A percentile compares a stretch with the other conserved stretches of the same genome.
These are phyloP conservation scores for Anguilla rostrata DNA, from an alignment of 2,113 vertebrate genomes.

Conservation along the genomic window DNA sequence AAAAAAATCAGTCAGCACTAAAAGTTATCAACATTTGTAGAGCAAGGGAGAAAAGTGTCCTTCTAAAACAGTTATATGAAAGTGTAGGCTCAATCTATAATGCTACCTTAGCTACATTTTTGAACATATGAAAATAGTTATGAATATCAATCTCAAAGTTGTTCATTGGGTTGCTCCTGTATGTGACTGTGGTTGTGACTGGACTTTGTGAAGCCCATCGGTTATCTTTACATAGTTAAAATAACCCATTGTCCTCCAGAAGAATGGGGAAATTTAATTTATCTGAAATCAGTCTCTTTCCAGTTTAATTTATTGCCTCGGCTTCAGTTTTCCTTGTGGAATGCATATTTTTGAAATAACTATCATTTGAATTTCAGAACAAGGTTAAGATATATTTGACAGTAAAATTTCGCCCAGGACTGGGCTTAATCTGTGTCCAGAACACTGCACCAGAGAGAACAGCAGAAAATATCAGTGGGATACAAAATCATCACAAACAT, in stretches of 20 bases:
- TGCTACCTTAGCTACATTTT: neutral
- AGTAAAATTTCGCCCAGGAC: neutral
- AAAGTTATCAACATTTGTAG: slow-evolving; percentile 6
- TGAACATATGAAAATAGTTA: neutral
- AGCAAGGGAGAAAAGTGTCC: neutral
- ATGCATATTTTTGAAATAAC: neutral
- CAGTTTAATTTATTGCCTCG: neutral
- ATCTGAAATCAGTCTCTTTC: neutral
- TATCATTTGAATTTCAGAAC: neutral
- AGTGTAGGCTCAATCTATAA: neutral
- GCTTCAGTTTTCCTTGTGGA: neutral
- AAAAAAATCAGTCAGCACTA: neutral
- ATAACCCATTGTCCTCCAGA: neutral
- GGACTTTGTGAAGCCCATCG: neutral
- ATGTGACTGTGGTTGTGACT: neutral
- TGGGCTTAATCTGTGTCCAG: neutral
- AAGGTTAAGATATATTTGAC: neutral
- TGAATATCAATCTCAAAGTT: neutral
- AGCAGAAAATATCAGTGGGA: neutral
- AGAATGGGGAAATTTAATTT: neutral
- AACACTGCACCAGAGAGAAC: neutral
- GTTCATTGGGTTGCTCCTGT: neutral
- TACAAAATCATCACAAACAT: neutral
- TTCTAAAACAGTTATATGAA: neutral
- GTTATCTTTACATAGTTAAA: neutral